phyloP scores from a whole-genome alignment of 2,113 vertebrate genomes.

The Colistium nudipinnis region DNA sequence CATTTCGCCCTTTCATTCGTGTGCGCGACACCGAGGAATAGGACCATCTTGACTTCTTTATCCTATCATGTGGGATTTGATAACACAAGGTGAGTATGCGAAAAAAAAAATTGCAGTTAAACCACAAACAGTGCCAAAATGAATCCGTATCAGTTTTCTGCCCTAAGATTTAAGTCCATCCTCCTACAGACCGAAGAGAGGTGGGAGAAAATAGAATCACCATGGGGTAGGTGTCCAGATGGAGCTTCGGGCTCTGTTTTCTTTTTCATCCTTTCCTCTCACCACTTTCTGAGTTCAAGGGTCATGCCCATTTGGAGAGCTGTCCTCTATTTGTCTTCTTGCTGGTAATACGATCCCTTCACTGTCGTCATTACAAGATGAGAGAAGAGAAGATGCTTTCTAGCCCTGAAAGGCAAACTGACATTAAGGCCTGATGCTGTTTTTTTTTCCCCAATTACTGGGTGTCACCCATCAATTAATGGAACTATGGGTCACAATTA shows the following conservation, averaged over 20 bases:
- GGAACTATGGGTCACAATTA: no score
- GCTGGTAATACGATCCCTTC: slow-evolving; percentile 12
- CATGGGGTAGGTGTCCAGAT: slow-evolving; percentile 56
- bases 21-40: slow-evolving; percentile 28
- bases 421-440: no score
- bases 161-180: not conserved
- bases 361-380: not conserved
- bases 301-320: slow-evolving; percentile 38
- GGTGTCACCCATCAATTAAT: no score
- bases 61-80: slow-evolving; percentile 13
- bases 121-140: no score
- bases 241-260: slow-evolving; percentile 6
- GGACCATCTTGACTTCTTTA: slow-evolving; percentile 40
- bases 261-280: not conserved
- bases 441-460: no score
- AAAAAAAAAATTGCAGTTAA: no score
- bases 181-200: not conserved
- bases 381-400: slow-evolving; percentile 15
- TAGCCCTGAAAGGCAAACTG: no score
- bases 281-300: slow-evolving; percentile 12
- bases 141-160: not conserved
- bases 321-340: slow-evolving; percentile 40
- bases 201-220: slow-evolving; percentile 20
- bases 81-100: no score
- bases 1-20: slow-evolving; percentile 56